Evolutionary conservation across 2,888 invertebrate genomes (phyloP).

Genomic region (Alcis repandata): DNA sequence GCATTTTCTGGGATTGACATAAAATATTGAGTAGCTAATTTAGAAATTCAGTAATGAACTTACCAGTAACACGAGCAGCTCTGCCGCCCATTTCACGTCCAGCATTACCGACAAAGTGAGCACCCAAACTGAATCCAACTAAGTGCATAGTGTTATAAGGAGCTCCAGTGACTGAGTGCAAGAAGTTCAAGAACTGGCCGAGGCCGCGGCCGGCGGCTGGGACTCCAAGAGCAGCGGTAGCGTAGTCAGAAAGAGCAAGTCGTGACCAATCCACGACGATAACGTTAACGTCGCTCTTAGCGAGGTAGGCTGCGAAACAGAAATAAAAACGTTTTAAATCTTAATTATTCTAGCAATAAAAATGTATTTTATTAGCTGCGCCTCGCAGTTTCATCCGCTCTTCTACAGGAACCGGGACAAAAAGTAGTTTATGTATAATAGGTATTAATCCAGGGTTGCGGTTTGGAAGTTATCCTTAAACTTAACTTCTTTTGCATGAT

Average conservation of each 20-base stretch:
- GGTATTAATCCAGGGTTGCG: too few relatives aligned
- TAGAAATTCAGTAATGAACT: not conserved
- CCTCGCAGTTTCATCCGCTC: too few relatives aligned
- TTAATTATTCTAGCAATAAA: too few relatives aligned
- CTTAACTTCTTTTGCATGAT: too few relatives aligned
- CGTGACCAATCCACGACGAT: constrained; percentile 67
- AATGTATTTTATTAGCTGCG: too few relatives aligned
- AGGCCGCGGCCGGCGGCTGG: constrained; percentile 62
- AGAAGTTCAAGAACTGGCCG: constrained; percentile 61
- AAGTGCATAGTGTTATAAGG: constrained; percentile 58
- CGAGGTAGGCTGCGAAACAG: constrained; percentile 46
- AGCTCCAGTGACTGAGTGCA: constrained; percentile 54
- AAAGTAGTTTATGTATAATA: too few relatives aligned
- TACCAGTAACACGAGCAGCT: constrained; percentile 64
- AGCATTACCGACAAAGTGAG: constrained; percentile 65
- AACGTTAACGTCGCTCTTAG: constrained; percentile 58
- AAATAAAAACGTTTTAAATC: too few relatives aligned
- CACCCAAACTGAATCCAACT: constrained; percentile 68
- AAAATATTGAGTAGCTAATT: not conserved
- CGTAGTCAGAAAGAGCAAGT: constrained; percentile 57
- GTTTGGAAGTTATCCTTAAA: too few relatives aligned
- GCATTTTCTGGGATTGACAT: too few relatives aligned
- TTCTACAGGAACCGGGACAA: too few relatives aligned
- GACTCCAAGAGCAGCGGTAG: constrained; percentile 59
- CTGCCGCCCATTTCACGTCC: constrained; percentile 58